These are phyloP conservation scores for Hapalemur alaotrensis DNA, from an alignment of 2,797 vertebrate species.

Conservation along the genomic window DNA sequence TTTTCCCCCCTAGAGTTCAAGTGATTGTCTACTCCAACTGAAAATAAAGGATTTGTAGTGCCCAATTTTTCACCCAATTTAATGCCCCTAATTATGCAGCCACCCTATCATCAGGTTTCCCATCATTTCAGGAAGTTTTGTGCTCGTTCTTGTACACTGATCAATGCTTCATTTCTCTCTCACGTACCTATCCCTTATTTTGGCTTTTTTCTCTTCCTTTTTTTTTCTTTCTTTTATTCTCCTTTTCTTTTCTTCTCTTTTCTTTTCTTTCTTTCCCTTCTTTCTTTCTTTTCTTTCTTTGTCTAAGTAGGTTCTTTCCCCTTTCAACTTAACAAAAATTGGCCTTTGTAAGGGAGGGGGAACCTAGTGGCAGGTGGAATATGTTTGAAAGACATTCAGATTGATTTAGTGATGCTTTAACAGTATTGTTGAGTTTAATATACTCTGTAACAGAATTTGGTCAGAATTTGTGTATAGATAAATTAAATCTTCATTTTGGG, in stretches of 20 bases:
- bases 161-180: slow-evolving; percentile 58
- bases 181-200: slow-evolving; percentile 27
- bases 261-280: not conserved
- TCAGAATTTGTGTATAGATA: not conserved
- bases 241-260: no score
- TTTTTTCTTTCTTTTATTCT: not conserved
- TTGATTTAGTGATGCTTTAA: slow-evolving; percentile 42
- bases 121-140: slow-evolving; percentile 39
- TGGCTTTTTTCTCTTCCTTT: accelerated
- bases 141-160: not conserved
- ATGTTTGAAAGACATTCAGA: slow-evolving; percentile 35
- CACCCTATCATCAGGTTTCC: slow-evolving; percentile 34
- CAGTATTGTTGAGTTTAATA: not conserved
- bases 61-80: slow-evolving; percentile 71
- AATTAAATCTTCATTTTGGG: not conserved
- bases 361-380: slow-evolving; percentile 20
- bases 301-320: slow-evolving; percentile 38
- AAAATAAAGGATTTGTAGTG: slow-evolving; percentile 69
- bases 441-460: not conserved
- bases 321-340: slow-evolving; percentile 63
- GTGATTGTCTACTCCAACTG: slow-evolving; percentile 15
- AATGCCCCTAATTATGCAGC: slow-evolving; percentile 26
- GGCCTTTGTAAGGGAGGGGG: slow-evolving; percentile 9
- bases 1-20: slow-evolving; percentile 1
- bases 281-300: not conserved